Base-by-base conservation (phyloP, 2,113 vertebrate genomes). In the Bos javanicus region DNA sequence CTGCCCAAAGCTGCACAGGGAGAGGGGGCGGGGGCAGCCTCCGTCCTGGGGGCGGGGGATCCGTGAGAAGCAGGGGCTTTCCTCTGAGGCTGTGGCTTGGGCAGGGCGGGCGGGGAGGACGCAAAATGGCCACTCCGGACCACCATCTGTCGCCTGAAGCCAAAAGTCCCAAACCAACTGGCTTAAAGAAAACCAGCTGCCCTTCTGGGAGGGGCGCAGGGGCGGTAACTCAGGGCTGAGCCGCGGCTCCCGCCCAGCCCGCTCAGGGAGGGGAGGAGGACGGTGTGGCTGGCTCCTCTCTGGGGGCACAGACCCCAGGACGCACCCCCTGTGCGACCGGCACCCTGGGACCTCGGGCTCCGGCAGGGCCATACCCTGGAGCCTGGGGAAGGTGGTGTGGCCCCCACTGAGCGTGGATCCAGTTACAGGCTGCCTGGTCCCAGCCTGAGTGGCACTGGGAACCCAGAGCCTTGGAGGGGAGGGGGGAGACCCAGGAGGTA, bases 131-230 rank as follows among this genome's bases (percentile, higher is more conserved):
- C 98, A 88, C 96, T 62, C 52, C 0, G 56, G 94, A 92, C 91
- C 26, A 60, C 99, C 98, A 98, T 98, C 98, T 99, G 98, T 97
- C 98, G 86, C 85, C 60, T 67, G 2, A 92, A 97, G 97, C 98
- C 94, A 56, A 97, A 95, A 82, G 93, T 78, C 92, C 96, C 83
- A 81, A 48, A 97, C 95, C 98, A 98, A 98, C 78, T 90, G 98
- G 95, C 83, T 91, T 86, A 80, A 86, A 87, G 82, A 85, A 95
- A 94, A 91, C 52, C 25, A 26, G 60, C 43, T 19, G 15, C 82
- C 71, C 57, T 86, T 21, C 0, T 25, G 36, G 46, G 59, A 64
- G 90, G 3, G 1, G 0, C 7, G 3, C 88, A 26, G 60, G 25
- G 43, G 81, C 57, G 71, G 84, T 12, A 60, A 84, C 64, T 56